Percentiles rank a stretch among this genome's conserved stretches.
phyloP scores from a whole-genome alignment of 2,888 invertebrate genomes.

The Acanthosepion esculentum region DNA sequence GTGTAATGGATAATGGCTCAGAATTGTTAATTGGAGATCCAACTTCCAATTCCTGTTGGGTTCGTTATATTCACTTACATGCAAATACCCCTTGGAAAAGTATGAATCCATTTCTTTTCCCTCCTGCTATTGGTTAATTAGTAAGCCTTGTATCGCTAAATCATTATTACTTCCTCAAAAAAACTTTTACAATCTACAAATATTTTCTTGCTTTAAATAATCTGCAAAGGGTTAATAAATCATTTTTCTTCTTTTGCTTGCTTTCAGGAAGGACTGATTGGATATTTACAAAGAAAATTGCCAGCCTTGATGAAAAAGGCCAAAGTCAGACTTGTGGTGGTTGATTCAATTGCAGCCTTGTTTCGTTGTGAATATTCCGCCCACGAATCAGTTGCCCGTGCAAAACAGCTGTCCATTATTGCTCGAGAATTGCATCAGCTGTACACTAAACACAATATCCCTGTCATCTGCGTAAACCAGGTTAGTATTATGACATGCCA shows the following conservation, averaged over 20 bases:
- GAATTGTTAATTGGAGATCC: no score
- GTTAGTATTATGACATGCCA: conserved; percentile 74
- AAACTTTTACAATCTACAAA: no score
- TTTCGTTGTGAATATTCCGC: conserved; percentile 79
- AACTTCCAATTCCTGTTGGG: no score
- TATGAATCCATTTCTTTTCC: no score
- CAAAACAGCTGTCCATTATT: conserved; percentile 74
- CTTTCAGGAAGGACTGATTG: conserved; percentile 67
- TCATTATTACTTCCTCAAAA: no score
- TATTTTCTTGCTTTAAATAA: no score
- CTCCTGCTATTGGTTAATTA: no score
- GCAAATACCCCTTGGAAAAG: no score
- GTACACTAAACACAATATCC: conserved; percentile 78
- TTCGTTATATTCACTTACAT: no score
- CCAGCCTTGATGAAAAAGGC: conserved; percentile 77
- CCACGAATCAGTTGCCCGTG: conserved; percentile 74
- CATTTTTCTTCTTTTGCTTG: not conserved
- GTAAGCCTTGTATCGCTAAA: no score
- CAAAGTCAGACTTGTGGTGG: conserved; percentile 80
- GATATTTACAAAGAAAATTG: conserved; percentile 77
- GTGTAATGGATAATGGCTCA: no score
- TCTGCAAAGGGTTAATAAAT: not conserved
- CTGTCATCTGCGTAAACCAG: conserved; percentile 84
- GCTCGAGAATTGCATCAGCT: conserved; percentile 79
- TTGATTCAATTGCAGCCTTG: conserved; percentile 85